Evolutionary conservation across 2,888 invertebrate species (phyloP), one percentile per base, ranked within the genome.

Genomic region (Crepidodera aurea): DNA sequence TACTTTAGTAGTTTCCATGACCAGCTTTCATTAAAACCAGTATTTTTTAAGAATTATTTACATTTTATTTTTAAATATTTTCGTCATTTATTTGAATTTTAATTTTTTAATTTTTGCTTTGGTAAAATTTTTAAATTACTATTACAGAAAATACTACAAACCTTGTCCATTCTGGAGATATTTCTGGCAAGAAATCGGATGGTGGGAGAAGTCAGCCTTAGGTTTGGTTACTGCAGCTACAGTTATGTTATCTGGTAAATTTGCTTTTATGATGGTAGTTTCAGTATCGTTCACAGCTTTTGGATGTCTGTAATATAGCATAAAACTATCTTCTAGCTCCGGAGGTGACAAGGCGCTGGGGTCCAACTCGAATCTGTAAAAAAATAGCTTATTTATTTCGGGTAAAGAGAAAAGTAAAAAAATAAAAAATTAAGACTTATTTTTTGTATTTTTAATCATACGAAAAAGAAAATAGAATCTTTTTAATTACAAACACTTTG

Each of bases 251-350:
- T 61, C 65, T 4, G 60, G 50, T n/a, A 62, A 19, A 19, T 58
- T 63, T 13, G 64, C 12, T 16, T 66, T 63, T 12, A 68, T 54
- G 48, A 69, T 71, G 12, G 66, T 62, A 6, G 70, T 64, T 37
- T 60, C 57, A 51, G 54, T 66, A 37, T 48, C 56, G 27, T 44
- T 22, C 8, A 25, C 37, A 81, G 5, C 75, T 71, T 80, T 84
- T 10, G 87, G 87, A 56, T 77, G 75, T 18, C 76, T 75, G 60
- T 79, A 79, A 76, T 90, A 90, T 51, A 88, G 85, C 73, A 77
- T 74, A 77, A 91, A 91, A 53, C 87, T 88, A 74, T 91, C 91
- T 78, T 91, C 91, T 39, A 88, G 86, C 19, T 88, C 86, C 1
- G 91, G 91, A 15, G 92, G 91, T 13, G 91, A 91, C 69, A 87